Evolutionary conservation across 2,888 invertebrate species (phyloP), one percentile per base, ranked within the genome.

Genomic region (Eucriotettix oculatus): DNA sequence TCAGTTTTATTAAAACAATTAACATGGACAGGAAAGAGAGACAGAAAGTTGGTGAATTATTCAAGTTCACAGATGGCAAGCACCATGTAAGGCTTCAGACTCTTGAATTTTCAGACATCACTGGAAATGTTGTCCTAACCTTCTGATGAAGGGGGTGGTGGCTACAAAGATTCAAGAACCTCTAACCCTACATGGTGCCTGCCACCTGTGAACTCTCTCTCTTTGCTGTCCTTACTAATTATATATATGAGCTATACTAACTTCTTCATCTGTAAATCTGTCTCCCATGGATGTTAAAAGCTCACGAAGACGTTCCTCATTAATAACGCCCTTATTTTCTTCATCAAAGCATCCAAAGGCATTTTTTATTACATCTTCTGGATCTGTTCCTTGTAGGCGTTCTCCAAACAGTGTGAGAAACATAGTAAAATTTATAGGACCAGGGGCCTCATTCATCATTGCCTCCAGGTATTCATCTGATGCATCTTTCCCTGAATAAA

Each of bases 281-380:
- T 98, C 97, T 7, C 97, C 98, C 96, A 98, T 98, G 0, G 96
- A 90, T 7, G 95, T 97, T 16, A 99, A 79, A 56, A 99, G 79
- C 73, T 99, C 99, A 44, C 97, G 82, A 52, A 99, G 80, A 62
- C 94, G 85, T 68, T 99, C 98, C 73, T 98, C 97, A 67, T 88
- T 87, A 64, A 98, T 87, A 60, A 87, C 85, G 0, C 96, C 96
- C 66, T 78, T 85, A 72, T 96, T 96, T 68, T 96, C 96, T 73
- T 98, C 98, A 73, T 99, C 99, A 73, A 99, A 99, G 73, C 98
- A 99, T 57, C 95, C 96, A 74, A 99, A 99, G 16, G 99, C 99
- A 77, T 99, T 99, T 73, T 96, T 95, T 67, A 99, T 99, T 14
- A 99, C 97, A 76, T 97, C 96, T 72, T 97, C 97, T 1, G 99